phyloP scores from a whole-genome alignment of 2,113 vertebrate species.

The Microcebus tavaratra region DNA sequence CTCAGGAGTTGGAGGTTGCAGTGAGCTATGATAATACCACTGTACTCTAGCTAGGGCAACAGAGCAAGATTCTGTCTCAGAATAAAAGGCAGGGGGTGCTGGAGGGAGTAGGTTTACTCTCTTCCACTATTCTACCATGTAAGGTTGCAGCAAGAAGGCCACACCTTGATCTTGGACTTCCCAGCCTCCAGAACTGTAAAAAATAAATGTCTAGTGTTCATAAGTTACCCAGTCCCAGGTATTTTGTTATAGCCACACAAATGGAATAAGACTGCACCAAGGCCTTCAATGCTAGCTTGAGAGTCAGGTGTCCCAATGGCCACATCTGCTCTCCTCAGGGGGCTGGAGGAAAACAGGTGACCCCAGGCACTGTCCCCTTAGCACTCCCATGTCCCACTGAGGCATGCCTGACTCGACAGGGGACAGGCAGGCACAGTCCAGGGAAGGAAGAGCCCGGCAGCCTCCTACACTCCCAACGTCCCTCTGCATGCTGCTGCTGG shows the following conservation, averaged over 20 bases:
- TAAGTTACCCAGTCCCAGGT: not conserved
- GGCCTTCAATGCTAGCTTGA: not conserved
- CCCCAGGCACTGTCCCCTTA: not conserved
- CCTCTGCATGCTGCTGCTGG: not conserved
- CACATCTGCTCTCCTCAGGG: not conserved
- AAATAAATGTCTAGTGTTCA: not conserved
- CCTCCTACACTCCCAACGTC: not conserved
- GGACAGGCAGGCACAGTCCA: not conserved
- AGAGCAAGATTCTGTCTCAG: too few species aligned
- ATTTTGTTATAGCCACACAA: not conserved
- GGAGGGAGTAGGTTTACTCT: not conserved
- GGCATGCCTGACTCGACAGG: accelerated
- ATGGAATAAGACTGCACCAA: not conserved
- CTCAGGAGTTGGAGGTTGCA: too few species aligned
- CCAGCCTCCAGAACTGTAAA: not conserved
- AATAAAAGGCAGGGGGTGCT: too few species aligned
- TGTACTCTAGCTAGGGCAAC: too few species aligned
- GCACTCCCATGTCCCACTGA: not conserved
- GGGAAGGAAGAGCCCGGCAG: not conserved
- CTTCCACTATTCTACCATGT: not conserved
- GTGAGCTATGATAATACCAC: too few species aligned
- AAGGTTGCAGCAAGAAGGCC: not conserved
- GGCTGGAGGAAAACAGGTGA: not conserved
- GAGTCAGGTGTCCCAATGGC: not conserved
- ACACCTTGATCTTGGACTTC: not conserved